Conservation (phyloP, 2,888 invertebrate species). For the Tortrix viridana region DNA sequence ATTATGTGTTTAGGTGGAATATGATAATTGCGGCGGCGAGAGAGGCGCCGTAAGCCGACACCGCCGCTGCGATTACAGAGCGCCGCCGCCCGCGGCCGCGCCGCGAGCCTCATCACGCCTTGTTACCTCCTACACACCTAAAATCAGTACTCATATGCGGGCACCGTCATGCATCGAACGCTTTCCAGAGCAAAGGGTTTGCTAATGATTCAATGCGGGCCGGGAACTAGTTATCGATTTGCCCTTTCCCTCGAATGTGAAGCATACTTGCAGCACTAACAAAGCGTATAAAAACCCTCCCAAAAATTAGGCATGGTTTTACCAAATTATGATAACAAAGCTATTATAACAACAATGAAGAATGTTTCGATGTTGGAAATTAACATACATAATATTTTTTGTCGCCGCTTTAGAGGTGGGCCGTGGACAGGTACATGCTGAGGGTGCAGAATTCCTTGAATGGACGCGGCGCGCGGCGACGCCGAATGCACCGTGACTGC, state of each 20-base stretch:
- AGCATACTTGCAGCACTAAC: constrained; percentile 34
- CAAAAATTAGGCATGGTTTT: constrained; percentile 69
- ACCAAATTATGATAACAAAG: constrained; percentile 81
- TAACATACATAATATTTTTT: constrained; percentile 83
- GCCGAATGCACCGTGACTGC: constrained; percentile 44
- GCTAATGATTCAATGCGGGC: constrained; percentile 23
- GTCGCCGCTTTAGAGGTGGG: constrained; percentile 78
- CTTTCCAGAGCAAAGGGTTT: constrained; percentile 15
- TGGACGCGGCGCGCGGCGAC: constrained; percentile 50
- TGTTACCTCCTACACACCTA: constrained; percentile 38
- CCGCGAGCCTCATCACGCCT: constrained; percentile 46
- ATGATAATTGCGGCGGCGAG: constrained; percentile 79
- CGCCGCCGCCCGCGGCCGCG: constrained; percentile 52
- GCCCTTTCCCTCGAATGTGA: not conserved
- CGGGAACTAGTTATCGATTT: constrained; percentile 5
- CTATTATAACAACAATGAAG: constrained; percentile 79
- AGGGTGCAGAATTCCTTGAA: constrained; percentile 84
- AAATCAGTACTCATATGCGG: constrained; percentile 25
- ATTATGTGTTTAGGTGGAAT: constrained; percentile 84
- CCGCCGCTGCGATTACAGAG: constrained; percentile 80
- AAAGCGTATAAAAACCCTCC: constrained; percentile 45
- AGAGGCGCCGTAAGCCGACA: constrained; percentile 82
- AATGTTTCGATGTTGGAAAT: constrained; percentile 78
- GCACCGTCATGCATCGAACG: constrained; percentile 3
- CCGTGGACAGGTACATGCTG: constrained; percentile 80